Percentiles rank a stretch among this genome's conserved stretches.
Conservation (phyloP, 2,797 vertebrate genomes). For the Limnodromus scolopaceus region DNA sequence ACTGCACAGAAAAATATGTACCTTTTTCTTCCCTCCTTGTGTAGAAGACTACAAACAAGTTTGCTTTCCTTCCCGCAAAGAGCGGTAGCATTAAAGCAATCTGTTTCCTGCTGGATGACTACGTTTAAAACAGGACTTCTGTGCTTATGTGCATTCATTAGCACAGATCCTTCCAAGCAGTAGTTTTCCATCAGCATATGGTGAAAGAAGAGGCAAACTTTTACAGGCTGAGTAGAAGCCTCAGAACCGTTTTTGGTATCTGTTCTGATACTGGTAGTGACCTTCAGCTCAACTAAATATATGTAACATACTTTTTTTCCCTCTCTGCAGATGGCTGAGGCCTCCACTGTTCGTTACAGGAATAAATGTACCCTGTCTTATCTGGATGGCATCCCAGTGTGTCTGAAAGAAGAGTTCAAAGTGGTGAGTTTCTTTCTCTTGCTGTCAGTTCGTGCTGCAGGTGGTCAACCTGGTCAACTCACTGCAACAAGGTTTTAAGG, state of each 20-base stretch:
- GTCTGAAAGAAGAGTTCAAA: constrained; percentile 75
- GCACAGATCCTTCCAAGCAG: not conserved
- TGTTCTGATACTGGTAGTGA: not conserved
- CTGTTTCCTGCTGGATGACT: not conserved
- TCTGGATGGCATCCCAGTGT: constrained; percentile 76
- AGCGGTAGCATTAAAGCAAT: not conserved
- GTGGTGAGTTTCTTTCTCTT: constrained; percentile 56
- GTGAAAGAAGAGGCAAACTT: constrained; percentile 3
- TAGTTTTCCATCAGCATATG: not conserved
- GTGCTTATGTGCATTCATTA: not conserved
- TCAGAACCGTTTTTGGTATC: not conserved
- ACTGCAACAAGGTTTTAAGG: not conserved
- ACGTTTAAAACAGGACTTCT: not conserved
- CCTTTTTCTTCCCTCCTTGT: not conserved
- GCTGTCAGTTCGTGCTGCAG: not conserved
- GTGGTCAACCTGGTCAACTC: not conserved
- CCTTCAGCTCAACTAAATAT: not conserved
- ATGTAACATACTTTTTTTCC: not conserved
- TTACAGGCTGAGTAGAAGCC: not conserved
- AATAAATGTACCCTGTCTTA: constrained; percentile 63
- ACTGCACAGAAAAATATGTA: not conserved
- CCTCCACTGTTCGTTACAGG: constrained; percentile 68
- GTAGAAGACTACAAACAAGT: not conserved
- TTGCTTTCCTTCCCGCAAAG: not conserved
- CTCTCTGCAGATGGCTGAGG: constrained; percentile 71